phyloP scores from a whole-genome alignment of 2,888 invertebrate species.

The Euspilapteryx auroguttella region DNA sequence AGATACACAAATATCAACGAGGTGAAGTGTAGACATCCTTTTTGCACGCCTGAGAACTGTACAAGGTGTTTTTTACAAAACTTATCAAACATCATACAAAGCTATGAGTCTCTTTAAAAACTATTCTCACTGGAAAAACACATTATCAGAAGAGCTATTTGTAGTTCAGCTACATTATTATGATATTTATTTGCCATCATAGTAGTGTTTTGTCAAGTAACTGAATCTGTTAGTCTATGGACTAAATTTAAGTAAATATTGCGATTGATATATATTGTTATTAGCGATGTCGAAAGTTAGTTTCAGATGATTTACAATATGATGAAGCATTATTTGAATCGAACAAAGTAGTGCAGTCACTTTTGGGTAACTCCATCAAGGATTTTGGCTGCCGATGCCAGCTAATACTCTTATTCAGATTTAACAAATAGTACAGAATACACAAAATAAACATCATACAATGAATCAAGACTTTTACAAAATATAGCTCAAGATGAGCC shows the following conservation, averaged over 20 bases:
- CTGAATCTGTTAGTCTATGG: constrained; percentile 11
- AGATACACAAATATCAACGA: constrained; percentile 10
- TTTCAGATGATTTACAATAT: constrained; percentile 11
- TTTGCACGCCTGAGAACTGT: too few relatives aligned
- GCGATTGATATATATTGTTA: constrained; percentile 12
- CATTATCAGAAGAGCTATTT: constrained; percentile 12
- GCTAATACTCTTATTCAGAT: constrained; percentile 13
- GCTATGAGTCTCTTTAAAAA: constrained; percentile 13
- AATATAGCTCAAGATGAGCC: constrained; percentile 12
- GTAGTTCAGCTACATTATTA: constrained; percentile 11
- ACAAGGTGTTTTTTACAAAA: constrained; percentile 7
- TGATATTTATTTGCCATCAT: constrained; percentile 13
- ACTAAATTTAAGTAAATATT: constrained; percentile 13
- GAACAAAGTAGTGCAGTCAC: constrained; percentile 11
- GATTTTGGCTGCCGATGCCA: constrained; percentile 13
- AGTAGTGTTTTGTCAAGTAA: constrained; percentile 11
- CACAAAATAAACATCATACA: constrained; percentile 13
- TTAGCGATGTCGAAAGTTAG: constrained; percentile 12
- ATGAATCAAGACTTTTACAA: constrained; percentile 11
- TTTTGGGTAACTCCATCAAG: constrained; percentile 11
- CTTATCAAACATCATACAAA: constrained; percentile 10
- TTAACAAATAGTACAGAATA: constrained; percentile 13
- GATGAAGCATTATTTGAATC: constrained; percentile 12
- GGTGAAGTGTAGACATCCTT: too few relatives aligned
- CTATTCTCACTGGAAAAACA: constrained; percentile 13